Percentiles rank a stretch among this genome's conserved stretches.
phyloP scores from a whole-genome alignment of 2,888 invertebrate species.

The Latheticus oryzae region DNA sequence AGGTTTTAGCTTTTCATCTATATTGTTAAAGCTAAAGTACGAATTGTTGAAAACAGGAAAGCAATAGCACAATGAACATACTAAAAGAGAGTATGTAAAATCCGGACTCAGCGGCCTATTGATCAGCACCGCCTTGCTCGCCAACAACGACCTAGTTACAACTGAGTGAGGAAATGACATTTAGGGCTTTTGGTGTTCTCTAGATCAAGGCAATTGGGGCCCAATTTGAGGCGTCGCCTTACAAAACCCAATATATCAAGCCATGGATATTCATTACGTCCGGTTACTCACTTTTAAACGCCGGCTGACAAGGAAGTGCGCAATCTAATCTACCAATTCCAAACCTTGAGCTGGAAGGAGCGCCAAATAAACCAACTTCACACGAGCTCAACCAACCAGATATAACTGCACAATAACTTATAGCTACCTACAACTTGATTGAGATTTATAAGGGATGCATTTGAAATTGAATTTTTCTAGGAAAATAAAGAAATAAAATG shows the following conservation, averaged over 20 bases:
- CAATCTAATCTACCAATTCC: constrained; percentile 27
- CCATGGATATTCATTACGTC: constrained; percentile 57
- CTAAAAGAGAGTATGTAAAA: constrained; percentile 38
- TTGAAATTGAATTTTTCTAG: no score
- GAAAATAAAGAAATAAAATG: no score
- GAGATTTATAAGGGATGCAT: no score
- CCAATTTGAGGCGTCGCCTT: constrained; percentile 40
- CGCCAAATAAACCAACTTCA: constrained; percentile 14
- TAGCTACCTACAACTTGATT: neutral
- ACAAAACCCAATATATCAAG: constrained; percentile 56
- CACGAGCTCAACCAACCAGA: constrained; percentile 4
- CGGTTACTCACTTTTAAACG: constrained; percentile 42
- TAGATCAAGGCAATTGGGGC: constrained; percentile 52
- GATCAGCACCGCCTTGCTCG: constrained; percentile 47
- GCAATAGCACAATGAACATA: constrained; percentile 25
- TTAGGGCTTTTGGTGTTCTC: constrained; percentile 49
- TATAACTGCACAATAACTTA: constrained; percentile 16
- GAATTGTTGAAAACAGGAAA: neutral
- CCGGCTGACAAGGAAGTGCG: constrained; percentile 36
- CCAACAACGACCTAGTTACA: constrained; percentile 46
- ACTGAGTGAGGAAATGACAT: constrained; percentile 51
- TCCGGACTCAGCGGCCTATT: constrained; percentile 47
- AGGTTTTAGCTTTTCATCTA: no score
- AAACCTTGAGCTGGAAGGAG: constrained; percentile 23
- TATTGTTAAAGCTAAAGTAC: no score